A percentile compares a stretch with the other conserved stretches of the same genome.
Conservation (phyloP, 2,113 vertebrate genomes). For the Acanthochromis polyacanthus region DNA sequence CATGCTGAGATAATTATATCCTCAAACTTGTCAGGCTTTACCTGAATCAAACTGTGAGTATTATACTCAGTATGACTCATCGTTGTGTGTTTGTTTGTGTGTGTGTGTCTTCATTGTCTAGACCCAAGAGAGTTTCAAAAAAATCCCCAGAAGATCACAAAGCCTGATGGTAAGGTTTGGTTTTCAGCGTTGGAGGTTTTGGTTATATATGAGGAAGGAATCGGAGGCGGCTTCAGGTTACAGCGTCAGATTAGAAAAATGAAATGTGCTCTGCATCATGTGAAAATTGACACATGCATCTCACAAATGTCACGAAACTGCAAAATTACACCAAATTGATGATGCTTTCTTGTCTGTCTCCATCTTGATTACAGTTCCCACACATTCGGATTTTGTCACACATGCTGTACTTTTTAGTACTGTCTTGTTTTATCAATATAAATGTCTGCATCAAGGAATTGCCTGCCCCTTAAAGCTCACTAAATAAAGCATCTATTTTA, state of each 20-base stretch:
- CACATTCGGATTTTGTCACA: no score
- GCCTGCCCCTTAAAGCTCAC: no score
- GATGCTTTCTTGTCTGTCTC: neutral
- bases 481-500: no score
- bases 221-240: constrained; percentile 14
- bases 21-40: constrained; percentile 33
- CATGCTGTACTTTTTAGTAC: no score
- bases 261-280: neutral
- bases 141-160: constrained; percentile 53
- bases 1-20: constrained; percentile 39
- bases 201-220: constrained; percentile 41
- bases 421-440: no score
- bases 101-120: constrained; percentile 65
- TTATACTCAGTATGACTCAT: constrained; percentile 67
- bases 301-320: constrained; percentile 33
- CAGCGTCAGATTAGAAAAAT: neutral
- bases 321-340: neutral
- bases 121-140: constrained; percentile 20
- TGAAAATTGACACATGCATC: constrained; percentile 6
- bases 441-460: no score
- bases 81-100: constrained; percentile 66
- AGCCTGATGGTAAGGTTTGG: constrained; percentile 43
- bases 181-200: constrained; percentile 50
- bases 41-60: constrained; percentile 38
- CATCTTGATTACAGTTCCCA: neutral